A percentile compares a stretch with the other conserved stretches of the same genome.
Evolutionary conservation across 1,140 invertebrate species (phyloP).

Genomic region (Orchestia grillus): DNA sequence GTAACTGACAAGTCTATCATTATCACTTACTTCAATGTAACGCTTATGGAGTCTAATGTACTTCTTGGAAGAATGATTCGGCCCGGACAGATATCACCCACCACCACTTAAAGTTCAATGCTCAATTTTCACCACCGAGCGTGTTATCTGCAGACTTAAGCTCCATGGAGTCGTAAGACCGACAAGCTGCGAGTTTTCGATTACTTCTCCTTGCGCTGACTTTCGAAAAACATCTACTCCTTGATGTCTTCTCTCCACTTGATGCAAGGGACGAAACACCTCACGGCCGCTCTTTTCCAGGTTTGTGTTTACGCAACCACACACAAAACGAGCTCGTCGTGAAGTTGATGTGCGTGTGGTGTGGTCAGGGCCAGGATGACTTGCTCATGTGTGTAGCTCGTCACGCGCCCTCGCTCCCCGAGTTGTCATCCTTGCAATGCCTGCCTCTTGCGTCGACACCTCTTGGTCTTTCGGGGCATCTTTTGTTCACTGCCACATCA

Average conservation of each 20-base stretch:
- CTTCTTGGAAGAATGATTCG: not conserved
- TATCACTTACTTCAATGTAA: not conserved
- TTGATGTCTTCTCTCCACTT: not conserved
- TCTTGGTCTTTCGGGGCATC: not conserved
- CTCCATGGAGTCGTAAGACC: not conserved
- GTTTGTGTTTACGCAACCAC: not conserved
- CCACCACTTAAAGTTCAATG: not conserved
- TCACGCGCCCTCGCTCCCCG: not conserved
- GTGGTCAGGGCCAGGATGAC: not conserved
- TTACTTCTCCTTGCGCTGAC: not conserved
- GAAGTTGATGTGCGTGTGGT: not conserved
- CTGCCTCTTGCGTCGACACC: too few species aligned
- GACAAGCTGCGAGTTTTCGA: not conserved
- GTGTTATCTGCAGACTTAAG: not conserved
- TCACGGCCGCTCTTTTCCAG: not conserved
- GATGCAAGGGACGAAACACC: not conserved
- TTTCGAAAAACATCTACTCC: not conserved
- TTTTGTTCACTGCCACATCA: not conserved
- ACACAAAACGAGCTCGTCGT: not conserved
- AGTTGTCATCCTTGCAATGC: not conserved
- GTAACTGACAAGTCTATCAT: not conserved
- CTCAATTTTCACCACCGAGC: not conserved
- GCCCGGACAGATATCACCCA: not conserved
- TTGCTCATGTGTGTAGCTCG: not conserved
- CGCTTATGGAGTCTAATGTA: not conserved